Evolutionary conservation across 2,888 invertebrate species (phyloP).

Genomic region (Cacoxenus indagator): DNA sequence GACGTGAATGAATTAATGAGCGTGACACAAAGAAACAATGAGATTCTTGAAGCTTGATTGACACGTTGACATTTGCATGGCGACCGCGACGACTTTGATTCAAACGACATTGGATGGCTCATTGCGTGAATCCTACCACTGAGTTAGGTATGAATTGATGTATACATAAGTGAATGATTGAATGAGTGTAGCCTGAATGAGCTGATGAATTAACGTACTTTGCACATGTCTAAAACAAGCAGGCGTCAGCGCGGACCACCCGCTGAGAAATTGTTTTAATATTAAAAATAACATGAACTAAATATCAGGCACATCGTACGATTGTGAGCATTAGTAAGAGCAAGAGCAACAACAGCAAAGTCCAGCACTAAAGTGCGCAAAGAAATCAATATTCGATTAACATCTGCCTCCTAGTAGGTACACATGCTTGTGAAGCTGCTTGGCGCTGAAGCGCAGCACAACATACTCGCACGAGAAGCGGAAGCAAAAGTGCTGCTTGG

Average conservation of each 20-base stretch:
- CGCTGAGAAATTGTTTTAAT: constrained; percentile 46
- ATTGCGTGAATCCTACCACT: background rate
- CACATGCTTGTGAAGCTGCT: too few species aligned
- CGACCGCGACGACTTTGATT: constrained; percentile 21
- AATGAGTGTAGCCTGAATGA: too few species aligned
- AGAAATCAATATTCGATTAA: constrained; percentile 23
- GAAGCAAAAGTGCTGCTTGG: too few species aligned
- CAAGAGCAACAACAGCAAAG: background rate
- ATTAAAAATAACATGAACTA: background rate
- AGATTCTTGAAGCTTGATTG: constrained; percentile 55
- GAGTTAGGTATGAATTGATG: background rate
- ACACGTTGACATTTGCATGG: constrained; percentile 63
- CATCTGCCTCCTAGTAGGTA: constrained; percentile 6
- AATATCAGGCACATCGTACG: background rate
- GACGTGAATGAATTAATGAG: constrained; percentile 46
- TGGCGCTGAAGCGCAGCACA: too few species aligned
- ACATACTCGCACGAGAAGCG: too few species aligned
- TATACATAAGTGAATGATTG: background rate
- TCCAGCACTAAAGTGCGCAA: background rate
- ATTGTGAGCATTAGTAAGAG: background rate
- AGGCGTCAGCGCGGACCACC: too few species aligned
- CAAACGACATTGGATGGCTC: constrained; percentile 13
- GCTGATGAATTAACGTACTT: background rate
- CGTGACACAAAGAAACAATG: constrained; percentile 37
- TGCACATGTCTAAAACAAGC: constrained; percentile 5